phyloP scores from a whole-genome alignment of 2,888 invertebrate genomes.

The Deroplatys truncata region DNA sequence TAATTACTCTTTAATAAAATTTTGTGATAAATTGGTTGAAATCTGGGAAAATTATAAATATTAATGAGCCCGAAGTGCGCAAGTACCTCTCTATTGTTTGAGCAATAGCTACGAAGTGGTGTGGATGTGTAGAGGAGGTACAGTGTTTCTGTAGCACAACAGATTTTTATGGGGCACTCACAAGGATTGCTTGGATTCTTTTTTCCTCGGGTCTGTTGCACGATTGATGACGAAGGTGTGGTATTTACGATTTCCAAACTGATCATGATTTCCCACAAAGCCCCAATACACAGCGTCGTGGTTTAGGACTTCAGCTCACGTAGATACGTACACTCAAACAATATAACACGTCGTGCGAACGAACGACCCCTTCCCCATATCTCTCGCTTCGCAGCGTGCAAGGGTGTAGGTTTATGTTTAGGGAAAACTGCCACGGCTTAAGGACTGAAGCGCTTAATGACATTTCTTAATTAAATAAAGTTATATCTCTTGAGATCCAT shows the following conservation, averaged over 20 bases:
- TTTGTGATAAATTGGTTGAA: too few relatives aligned
- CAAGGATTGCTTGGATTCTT: not conserved
- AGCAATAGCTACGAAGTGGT: too few relatives aligned
- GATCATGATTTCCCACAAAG: not conserved
- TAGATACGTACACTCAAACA: not conserved
- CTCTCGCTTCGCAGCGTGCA: not conserved
- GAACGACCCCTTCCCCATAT: too few relatives aligned
- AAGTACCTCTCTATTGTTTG: too few relatives aligned
- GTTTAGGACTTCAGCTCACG: not conserved
- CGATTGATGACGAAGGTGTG: not conserved
- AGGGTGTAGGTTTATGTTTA: not conserved
- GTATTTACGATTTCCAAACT: not conserved
- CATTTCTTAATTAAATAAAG: not conserved
- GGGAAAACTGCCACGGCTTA: too few relatives aligned
- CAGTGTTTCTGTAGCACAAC: too few relatives aligned
- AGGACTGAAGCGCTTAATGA: too few relatives aligned
- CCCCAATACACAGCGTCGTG: not conserved
- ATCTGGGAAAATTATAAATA: too few relatives aligned
- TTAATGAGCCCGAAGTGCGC: too few relatives aligned
- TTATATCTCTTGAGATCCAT: too few relatives aligned
- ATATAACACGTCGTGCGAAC: not conserved
- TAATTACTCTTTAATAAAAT: too few relatives aligned
- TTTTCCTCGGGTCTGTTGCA: not conserved
- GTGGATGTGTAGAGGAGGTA: too few relatives aligned
- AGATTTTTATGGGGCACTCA: not conserved